A percentile compares a stretch with the other conserved stretches of the same genome.
These are phyloP conservation scores for Echinops telfairi DNA, from an alignment of 2,113 vertebrate genomes.

Conservation along the genomic window DNA sequence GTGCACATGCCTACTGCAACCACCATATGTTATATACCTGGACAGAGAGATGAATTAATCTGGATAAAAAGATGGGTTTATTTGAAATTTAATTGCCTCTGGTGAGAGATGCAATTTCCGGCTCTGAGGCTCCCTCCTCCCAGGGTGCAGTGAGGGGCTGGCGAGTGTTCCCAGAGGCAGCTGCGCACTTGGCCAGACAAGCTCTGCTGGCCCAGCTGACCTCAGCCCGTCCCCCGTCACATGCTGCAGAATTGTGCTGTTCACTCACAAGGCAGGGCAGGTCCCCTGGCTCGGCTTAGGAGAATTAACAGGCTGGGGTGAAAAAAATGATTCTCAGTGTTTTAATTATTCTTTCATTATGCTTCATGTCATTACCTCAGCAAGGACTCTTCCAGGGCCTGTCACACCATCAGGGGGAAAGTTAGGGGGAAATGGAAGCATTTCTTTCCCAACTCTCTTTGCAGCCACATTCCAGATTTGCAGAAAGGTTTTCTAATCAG, in stretches of 20 bases:
- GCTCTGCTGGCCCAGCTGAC: background rate
- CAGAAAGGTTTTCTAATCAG: slow-evolving; percentile 65
- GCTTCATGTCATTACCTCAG: slow-evolving; percentile 29
- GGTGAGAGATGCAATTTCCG: background rate
- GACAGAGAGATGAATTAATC: background rate
- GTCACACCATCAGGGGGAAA: background rate
- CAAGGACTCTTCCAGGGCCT: background rate
- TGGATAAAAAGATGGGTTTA: background rate
- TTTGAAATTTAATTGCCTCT: background rate
- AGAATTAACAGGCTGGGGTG: slow-evolving; percentile 63
- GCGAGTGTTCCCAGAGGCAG: background rate
- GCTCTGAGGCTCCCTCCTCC: background rate
- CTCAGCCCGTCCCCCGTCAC: background rate
- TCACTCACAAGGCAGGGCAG: background rate
- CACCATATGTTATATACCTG: background rate
- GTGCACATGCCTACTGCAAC: background rate
- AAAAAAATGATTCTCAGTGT: slow-evolving; percentile 56
- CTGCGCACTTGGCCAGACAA: fast-evolving
- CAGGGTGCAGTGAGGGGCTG: background rate
- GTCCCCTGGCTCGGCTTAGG: background rate
- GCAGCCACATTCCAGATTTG: slow-evolving; percentile 35
- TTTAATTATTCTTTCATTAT: slow-evolving; percentile 78
- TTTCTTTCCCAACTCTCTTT: slow-evolving; percentile 54
- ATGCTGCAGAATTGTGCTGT: background rate
- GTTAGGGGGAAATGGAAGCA: slow-evolving; percentile 68